A percentile compares a stretch with the other conserved stretches of the same genome.
These are phyloP conservation scores for Volucella bombylans DNA, from an alignment of 2,888 invertebrate genomes.

Conservation along the genomic window DNA sequence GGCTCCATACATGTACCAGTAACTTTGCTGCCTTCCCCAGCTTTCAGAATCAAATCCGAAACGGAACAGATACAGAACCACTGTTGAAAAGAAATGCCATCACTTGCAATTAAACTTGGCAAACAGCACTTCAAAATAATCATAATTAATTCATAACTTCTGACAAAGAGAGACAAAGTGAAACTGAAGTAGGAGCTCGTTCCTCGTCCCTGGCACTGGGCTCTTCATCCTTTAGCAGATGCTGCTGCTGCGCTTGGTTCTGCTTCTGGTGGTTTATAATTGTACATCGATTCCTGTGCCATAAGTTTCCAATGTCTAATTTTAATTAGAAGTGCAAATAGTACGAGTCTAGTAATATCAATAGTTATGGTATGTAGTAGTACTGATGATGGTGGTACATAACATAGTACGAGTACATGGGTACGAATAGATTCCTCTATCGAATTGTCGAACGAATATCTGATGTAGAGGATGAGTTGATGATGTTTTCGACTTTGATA, in stretches of 20 bases:
- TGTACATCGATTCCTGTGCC: slow-evolving; percentile 55
- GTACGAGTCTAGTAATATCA: slow-evolving; percentile 7
- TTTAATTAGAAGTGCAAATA: slow-evolving; percentile 66
- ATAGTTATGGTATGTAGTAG: neutral
- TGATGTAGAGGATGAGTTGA: slow-evolving; percentile 14
- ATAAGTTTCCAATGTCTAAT: slow-evolving; percentile 59
- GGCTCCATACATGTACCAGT: slow-evolving; percentile 20
- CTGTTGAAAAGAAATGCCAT: slow-evolving; percentile 68
- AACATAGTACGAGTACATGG: neutral
- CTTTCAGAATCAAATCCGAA: slow-evolving; percentile 37
- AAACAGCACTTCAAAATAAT: slow-evolving; percentile 71
- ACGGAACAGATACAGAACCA: slow-evolving; percentile 23
- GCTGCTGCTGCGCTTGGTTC: neutral
- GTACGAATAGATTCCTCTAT: slow-evolving; percentile 3
- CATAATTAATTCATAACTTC: slow-evolving; percentile 73
- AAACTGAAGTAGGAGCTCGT: neutral
- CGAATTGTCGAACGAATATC: slow-evolving; percentile 30
- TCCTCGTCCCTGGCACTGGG: too few species aligned
- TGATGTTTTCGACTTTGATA: slow-evolving; percentile 43
- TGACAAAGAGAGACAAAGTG: slow-evolving; percentile 31
- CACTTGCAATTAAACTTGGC: slow-evolving; percentile 70
- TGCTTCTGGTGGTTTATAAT: neutral
- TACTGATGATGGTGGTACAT: neutral
- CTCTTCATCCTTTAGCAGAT: neutral
- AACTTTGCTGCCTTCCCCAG: neutral